These are phyloP conservation scores for Neofelis nebulosa DNA, from an alignment of 2,113 vertebrate genomes.

Conservation along the genomic window DNA sequence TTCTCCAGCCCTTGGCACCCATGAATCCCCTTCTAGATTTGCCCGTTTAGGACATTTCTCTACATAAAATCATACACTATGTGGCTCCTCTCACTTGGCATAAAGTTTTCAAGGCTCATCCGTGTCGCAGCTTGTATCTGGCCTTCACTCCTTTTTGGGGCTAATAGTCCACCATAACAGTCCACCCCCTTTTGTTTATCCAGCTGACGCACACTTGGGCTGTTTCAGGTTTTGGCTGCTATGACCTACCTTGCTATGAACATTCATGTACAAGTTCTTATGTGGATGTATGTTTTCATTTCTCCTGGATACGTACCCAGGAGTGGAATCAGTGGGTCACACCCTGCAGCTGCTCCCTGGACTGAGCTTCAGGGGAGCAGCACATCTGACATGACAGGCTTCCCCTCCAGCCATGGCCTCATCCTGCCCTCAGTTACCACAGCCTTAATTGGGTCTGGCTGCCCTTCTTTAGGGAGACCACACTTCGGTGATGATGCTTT, in stretches of 20 bases:
- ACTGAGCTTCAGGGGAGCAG: neutral
- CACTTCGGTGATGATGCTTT: neutral
- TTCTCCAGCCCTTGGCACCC: neutral
- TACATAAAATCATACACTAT: neutral
- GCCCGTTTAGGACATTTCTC: neutral
- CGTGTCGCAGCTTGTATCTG: neutral
- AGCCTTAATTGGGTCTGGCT: neutral
- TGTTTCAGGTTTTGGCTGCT: neutral
- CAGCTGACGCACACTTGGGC: neutral
- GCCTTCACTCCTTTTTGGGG: neutral
- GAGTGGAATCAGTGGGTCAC: neutral
- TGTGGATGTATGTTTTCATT: neutral
- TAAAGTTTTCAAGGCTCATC: neutral
- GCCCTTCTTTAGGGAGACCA: neutral
- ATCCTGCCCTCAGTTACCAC: neutral
- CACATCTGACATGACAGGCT: neutral
- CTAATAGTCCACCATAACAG: neutral
- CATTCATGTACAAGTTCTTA: neutral
- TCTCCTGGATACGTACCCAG: neutral
- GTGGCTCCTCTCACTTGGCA: neutral
- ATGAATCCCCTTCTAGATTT: neutral
- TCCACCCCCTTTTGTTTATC: neutral
- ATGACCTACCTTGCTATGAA: neutral
- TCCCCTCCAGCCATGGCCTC: neutral
- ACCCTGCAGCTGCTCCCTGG: neutral